Evolutionary conservation across 92 coral and sea anemone genomes (phyloP).

Genomic region (Anthopleura xanthogrammica): DNA sequence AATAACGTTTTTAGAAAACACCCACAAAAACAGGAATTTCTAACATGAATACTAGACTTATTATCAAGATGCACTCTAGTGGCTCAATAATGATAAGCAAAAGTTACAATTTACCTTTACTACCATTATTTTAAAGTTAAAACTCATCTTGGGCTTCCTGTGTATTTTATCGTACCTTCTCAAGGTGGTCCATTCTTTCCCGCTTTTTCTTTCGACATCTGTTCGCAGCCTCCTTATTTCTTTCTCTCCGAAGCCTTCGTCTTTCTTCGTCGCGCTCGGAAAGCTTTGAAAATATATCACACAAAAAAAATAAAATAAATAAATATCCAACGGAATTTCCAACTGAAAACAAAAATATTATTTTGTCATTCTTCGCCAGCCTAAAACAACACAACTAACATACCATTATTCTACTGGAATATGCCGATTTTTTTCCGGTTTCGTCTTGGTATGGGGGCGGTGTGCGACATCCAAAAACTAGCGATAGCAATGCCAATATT

Average conservation of each 20-base stretch:
- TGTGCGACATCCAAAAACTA: not conserved
- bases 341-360: not conserved
- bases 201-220: conserved; percentile 47
- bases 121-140: too few relatives aligned
- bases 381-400: not conserved
- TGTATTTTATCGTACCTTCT: conserved; percentile 27
- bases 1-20: too few relatives aligned
- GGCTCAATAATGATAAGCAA: too few relatives aligned
- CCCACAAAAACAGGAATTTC: too few relatives aligned
- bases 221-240: conserved; percentile 51
- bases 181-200: conserved; percentile 30
- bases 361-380: not conserved
- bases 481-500: not conserved
- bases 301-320: not conserved
- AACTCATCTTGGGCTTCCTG: not conserved
- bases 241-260: conserved; percentile 46
- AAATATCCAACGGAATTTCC: not conserved
- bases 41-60: too few relatives aligned
- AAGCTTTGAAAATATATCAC: conserved; percentile 4
- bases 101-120: too few relatives aligned
- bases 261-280: conserved; percentile 43
- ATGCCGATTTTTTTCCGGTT: not conserved
- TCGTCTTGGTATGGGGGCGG: not conserved
- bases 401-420: not conserved
- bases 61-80: too few relatives aligned